These are phyloP conservation scores for Spinibarbus caldwelli DNA, from an alignment of 2,797 vertebrate genomes.

Conservation along the genomic window DNA sequence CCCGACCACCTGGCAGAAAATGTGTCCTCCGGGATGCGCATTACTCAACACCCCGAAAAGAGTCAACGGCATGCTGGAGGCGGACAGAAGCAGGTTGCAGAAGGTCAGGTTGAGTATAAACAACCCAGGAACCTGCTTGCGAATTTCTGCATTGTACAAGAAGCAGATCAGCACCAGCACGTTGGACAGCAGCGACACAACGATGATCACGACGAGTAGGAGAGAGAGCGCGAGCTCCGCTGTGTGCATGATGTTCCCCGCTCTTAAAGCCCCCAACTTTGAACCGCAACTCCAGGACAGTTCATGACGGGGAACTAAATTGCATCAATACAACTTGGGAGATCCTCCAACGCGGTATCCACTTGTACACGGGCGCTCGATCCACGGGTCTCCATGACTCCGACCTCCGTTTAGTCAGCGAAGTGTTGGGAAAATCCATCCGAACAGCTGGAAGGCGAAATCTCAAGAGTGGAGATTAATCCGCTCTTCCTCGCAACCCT, in stretches of 20 bases:
- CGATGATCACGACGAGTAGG: constrained; percentile 84
- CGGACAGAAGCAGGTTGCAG: constrained; percentile 95
- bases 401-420: constrained; percentile 66
- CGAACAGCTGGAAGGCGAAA: constrained; percentile 58
- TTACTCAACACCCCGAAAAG: constrained; percentile 87
- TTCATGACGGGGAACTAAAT: constrained; percentile 58
- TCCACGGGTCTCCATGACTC: constrained; percentile 73
- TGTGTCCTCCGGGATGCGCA: constrained; percentile 83
- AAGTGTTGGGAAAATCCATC: constrained; percentile 68
- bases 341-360: constrained; percentile 60
- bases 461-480: background rate
- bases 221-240: constrained; percentile 85
- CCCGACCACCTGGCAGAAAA: constrained; percentile 85
- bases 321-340: constrained; percentile 46
- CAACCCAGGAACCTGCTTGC: constrained; percentile 92
- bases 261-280: constrained; percentile 66
- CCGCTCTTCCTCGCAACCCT: background rate
- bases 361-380: constrained; percentile 57
- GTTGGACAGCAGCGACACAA: constrained; percentile 95
- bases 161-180: constrained; percentile 97
- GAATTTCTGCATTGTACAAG: constrained; percentile 90
- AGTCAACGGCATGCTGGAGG: constrained; percentile 95
- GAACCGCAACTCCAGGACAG: constrained; percentile 57
- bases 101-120: constrained; percentile 97
- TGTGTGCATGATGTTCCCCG: constrained; percentile 86